Evolutionary conservation across 2,888 invertebrate species (phyloP), one percentile per base, ranked within the genome.

Genomic region (Leptinotarsa juncta): DNA sequence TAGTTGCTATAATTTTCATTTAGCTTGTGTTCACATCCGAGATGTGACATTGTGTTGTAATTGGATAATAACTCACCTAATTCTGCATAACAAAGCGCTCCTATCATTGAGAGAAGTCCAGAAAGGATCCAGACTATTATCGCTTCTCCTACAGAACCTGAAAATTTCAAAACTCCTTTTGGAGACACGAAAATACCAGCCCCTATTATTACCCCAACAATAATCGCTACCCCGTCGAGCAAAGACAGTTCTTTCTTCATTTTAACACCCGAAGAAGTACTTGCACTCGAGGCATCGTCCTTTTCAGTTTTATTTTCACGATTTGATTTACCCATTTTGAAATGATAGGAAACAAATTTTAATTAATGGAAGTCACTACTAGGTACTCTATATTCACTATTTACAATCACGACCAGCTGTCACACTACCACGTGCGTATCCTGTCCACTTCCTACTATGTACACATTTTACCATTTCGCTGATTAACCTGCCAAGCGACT

Each of bases 151-250:
- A 97, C 95, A 4, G 97, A 96, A 32, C 96, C 96, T 12, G 97
- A 96, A 88, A 97, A 95, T 83, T 92, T 90, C 73, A 99, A 91
- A 3, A 99, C 97, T 79, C 98, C 98, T 87, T 95, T 96, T 0
- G 98, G 98, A 0, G 97, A 96, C 79, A 99, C 95, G 87, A 99
- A 99, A 85, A 99, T 98, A 49, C 96, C 95, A 80, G 97, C 97
- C n/a, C 99, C 99, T 84, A 97, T 95, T 82, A 98, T 97, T 74
- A 97, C 95, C 71, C 98, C 98, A 76, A 97, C 90, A 84, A 98
- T 98, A 81, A 98, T 97, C 49, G 97, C 96, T 20, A 97, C 95
- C 16, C 97, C 97, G 89, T 97, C 97, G 14, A 96, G 88, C 66
- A 98, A 89, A 0, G 97, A 97, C 12, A 98, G 90, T 86, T 96